A percentile compares a stretch with the other conserved stretches of the same genome.
These are phyloP conservation scores for Lacanobia oleracea DNA, from an alignment of 2,888 invertebrate genomes.

Conservation along the genomic window DNA sequence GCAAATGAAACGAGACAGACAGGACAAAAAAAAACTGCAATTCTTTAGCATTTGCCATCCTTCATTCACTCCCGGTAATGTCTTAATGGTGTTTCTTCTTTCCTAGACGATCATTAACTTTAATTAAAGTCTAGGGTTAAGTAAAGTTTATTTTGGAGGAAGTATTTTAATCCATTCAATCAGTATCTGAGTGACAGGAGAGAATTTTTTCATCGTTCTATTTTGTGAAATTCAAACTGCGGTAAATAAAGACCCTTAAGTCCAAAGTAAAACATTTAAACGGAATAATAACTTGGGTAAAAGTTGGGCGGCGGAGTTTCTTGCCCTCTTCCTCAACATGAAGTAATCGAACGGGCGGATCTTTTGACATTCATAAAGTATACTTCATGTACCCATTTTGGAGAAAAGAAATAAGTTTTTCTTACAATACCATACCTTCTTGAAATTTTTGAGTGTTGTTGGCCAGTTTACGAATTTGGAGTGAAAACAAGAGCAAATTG, in stretches of 20 bases:
- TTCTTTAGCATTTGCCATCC: slow-evolving; percentile 27
- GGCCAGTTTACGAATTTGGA: slow-evolving; percentile 19
- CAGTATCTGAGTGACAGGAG: not conserved
- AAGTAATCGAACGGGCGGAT: slow-evolving; percentile 57
- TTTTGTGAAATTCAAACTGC: slow-evolving; percentile 44
- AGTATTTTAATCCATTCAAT: slow-evolving; percentile 23
- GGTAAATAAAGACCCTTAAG: slow-evolving; percentile 54
- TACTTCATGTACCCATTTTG: slow-evolving; percentile 36
- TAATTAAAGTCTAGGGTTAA: slow-evolving; percentile 21
- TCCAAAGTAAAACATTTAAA: slow-evolving; percentile 56
- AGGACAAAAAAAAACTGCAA: slow-evolving; percentile 31
- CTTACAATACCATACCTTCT: slow-evolving; percentile 22
- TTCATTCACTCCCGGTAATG: slow-evolving; percentile 45
- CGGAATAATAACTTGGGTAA: slow-evolving; percentile 50
- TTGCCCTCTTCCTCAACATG: slow-evolving; percentile 31
- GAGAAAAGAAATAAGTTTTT: slow-evolving; percentile 32
- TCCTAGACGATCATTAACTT: slow-evolving; percentile 22
- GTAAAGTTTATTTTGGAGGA: slow-evolving; percentile 23
- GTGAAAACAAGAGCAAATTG: slow-evolving; percentile 32
- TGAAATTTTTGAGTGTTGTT: slow-evolving; percentile 22
- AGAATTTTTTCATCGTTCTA: slow-evolving; percentile 17
- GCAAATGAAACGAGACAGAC: slow-evolving; percentile 33
- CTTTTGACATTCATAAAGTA: slow-evolving; percentile 55
- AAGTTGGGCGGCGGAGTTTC: slow-evolving; percentile 40
- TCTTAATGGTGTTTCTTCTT: slow-evolving; percentile 40